Base-by-base conservation (phyloP, 2,888 invertebrate genomes). In the Nomada goodeniana region DNA sequence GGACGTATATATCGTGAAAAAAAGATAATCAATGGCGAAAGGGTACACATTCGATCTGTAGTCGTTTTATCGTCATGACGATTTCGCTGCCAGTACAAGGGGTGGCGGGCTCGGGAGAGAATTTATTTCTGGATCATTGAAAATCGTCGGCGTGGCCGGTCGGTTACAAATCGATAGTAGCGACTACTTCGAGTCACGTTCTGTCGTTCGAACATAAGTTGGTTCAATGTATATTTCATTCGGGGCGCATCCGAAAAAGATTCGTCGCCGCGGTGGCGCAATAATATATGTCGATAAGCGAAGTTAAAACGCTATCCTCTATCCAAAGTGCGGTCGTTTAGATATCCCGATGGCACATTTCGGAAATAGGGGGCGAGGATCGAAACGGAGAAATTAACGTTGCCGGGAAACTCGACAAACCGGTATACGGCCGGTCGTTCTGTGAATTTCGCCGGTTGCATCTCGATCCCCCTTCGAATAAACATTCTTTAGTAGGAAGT, bases 1-100 rank as follows among this genome's bases (percentile, higher is more conserved):
- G 88, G 82, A 86, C 84, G 86, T 78, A 80, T 84, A 82, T 76
- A 84, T 81, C 82, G 76, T 73, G 77, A 78, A 84, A 81, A 85
- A 83, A 81, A 57, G 82, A 83, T 80, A 84, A 80, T 80, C 84
- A 80, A 84, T 82, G 76, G 82, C 59, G 75, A 78, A 81, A 84
- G 83, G 85, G 72, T 76, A 72, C 72, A 69, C 69, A 55, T 70
- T 68, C 65, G 75, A 73, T 57, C 67, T 52, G 78, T 61, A 70
- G 77, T 61, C 77, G 73, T 65, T 75, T 77, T 80, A 80, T 76
- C 83, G 69, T 50, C 44, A 26, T 23, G 65, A 76, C 52, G 76
- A 83, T 76, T 70, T 52, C 23, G 47, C 57, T 69, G 52, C 60
- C 52, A 52, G 23, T 47, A 15, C 47, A 47, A 15, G 47, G 47